Evolutionary conservation across 2,113 vertebrate genomes (phyloP), one percentile per base, ranked within the genome.

Genomic region (Clarias magur): DNA sequence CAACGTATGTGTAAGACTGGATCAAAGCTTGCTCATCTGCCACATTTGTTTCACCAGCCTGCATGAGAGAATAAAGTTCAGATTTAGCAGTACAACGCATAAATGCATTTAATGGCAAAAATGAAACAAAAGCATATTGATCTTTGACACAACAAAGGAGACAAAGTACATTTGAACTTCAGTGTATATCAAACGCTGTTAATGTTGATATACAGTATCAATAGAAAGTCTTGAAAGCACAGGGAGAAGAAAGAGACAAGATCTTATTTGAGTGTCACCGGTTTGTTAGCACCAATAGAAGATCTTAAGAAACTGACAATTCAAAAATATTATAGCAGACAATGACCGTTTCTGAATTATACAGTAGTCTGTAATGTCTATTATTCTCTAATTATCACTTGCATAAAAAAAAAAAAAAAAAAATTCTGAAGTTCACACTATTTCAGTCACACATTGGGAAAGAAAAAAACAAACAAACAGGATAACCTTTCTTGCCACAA

Each of bases 1-100:
- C 97, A 75, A 98, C 98, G 34, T 99, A 99, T 83, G 97, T 99
- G 94, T 99, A 99, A 91, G 97, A 97, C 89, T 98, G 97, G 92
- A 99, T 99, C 93, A 98, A 95, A 0, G 97, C 97, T 92, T 98
- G 98, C 63, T 99, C 98, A 63, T 97, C 97, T 85, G 99, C 97
- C 92, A 99, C 97, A 19, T 96, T 94, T 30, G 94, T 96, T 19
- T 98, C 96, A 75, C 91, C 95, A 65, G 92, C 95, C 98, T 99
- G 90, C 13, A 48, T 25, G 25, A 84, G 92, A 72, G 94, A 91
- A 76, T 15, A 1, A 54, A 85, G 4, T n/a, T 67, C 21, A 67
- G n/a, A 86, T 59, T 59, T 56, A 67, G 10, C 19, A 42, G 62
- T 57, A 38, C 80, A 67, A n/a, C 0, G 68, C 54, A 75, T 60